Percentiles rank a stretch among this genome's conserved stretches.
phyloP scores from a whole-genome alignment of 2,888 invertebrate species.

The Apomyelois bistriatella region DNA sequence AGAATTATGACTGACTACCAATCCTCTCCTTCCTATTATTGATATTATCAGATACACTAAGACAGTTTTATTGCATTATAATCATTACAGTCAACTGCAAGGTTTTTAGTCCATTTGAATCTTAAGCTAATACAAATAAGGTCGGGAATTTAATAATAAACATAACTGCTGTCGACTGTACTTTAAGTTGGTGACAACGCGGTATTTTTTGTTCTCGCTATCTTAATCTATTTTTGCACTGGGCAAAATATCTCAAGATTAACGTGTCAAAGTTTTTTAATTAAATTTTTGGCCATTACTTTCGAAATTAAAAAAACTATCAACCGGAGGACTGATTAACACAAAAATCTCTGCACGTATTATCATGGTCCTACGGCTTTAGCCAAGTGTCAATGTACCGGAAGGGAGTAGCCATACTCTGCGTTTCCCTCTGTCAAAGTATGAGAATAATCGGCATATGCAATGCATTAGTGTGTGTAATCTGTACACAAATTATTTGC shows the following conservation, averaged over 20 bases:
- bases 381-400: too few relatives aligned
- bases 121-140: neutral
- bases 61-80: conserved; percentile 9
- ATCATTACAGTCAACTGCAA: neutral
- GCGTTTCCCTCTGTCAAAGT: too few relatives aligned
- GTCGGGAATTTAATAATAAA: neutral
- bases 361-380: too few relatives aligned
- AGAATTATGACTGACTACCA: neutral
- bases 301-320: too few relatives aligned
- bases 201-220: neutral
- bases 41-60: conserved; percentile 1
- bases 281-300: too few relatives aligned
- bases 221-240: neutral
- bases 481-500: too few relatives aligned
- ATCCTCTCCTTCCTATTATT: neutral
- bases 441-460: too few relatives aligned
- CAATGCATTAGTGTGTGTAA: too few relatives aligned
- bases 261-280: too few relatives aligned
- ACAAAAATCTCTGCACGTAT: too few relatives aligned
- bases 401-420: too few relatives aligned
- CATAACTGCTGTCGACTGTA: neutral
- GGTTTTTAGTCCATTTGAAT: neutral
- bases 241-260: neutral
- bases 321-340: too few relatives aligned
- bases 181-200: neutral